Conservation (phyloP, 1,140 invertebrate genomes). For the Aphelenchoides fujianensis region DNA sequence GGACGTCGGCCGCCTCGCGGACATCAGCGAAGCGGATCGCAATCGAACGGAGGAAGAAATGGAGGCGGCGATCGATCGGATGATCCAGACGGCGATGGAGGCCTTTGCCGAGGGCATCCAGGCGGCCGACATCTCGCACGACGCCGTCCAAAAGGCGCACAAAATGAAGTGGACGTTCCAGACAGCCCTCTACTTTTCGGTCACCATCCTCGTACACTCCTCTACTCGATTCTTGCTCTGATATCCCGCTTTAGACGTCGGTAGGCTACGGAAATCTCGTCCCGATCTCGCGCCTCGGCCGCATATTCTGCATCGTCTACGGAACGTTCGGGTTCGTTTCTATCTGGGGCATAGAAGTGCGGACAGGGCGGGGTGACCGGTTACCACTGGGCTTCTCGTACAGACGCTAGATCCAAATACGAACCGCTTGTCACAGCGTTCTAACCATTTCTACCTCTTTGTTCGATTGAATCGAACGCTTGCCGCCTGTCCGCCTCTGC, state of each 20-base stretch:
- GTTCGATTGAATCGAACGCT: background rate
- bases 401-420: conserved; percentile 11
- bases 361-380: too few relatives aligned
- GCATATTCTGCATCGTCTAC: conserved; percentile 51
- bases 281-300: conserved; percentile 48
- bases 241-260: too few relatives aligned
- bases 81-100: conserved; percentile 40
- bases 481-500: background rate
- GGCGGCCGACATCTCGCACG: conserved; percentile 29
- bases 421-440: conserved; percentile 19
- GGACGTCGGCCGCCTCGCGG: background rate
- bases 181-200: conserved; percentile 48
- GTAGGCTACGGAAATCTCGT: conserved; percentile 35
- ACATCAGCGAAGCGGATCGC: background rate
- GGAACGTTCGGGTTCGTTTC: conserved; percentile 40
- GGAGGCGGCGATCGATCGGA: conserved; percentile 31
- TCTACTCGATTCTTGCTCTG: too few relatives aligned
- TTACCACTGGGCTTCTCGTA: background rate
- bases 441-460: background rate
- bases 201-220: conserved; percentile 46
- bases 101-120: conserved; percentile 35
- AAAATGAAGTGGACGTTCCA: conserved; percentile 51
- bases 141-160: background rate
- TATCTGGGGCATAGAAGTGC: conserved; percentile 17
- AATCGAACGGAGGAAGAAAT: conserved; percentile 28